Percentiles rank a stretch among this genome's conserved stretches.
Conservation (phyloP, 2,888 invertebrate species). For the Liopterus haemorrhoidalis region DNA sequence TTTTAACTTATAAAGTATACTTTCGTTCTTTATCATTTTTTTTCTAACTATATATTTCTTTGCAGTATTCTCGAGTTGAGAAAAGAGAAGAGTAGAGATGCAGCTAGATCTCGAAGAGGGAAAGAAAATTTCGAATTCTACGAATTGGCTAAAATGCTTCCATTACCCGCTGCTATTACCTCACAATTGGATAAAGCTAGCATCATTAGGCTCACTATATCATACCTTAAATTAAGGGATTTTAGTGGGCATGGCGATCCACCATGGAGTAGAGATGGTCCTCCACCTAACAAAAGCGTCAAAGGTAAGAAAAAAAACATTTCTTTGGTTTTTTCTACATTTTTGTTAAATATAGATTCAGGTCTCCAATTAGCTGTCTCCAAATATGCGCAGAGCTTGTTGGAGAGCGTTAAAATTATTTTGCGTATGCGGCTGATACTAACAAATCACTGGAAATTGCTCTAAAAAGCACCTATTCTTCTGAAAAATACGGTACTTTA, state of each 20-base stretch:
- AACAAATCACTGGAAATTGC: background rate
- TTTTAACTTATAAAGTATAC: no score
- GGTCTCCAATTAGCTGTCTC: no score
- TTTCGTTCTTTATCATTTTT: no score
- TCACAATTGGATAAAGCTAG: conserved; percentile 93
- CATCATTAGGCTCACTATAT: conserved; percentile 92
- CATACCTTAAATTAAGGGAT: conserved; percentile 89
- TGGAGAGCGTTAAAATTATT: background rate
- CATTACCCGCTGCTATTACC: conserved; percentile 83
- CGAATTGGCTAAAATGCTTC: conserved; percentile 91
- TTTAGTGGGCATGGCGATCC: conserved; percentile 95
- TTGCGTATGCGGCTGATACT: background rate
- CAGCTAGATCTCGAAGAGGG: conserved; percentile 83
- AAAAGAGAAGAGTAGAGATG: conserved; percentile 90
- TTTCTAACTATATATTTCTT: no score
- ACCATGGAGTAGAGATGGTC: conserved; percentile 84
- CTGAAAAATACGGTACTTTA: background rate
- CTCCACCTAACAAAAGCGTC: conserved; percentile 69
- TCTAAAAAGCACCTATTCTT: background rate
- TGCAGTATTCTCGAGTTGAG: conserved; percentile 87
- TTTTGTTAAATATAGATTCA: no score
- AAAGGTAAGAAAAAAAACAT: conserved; percentile 72
- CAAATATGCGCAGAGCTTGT: background rate
- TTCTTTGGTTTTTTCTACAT: no score
- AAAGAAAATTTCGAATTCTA: conserved; percentile 97